These are phyloP conservation scores for Notodonta dromedarius DNA, from an alignment of 2,888 invertebrate genomes.

Conservation along the genomic window DNA sequence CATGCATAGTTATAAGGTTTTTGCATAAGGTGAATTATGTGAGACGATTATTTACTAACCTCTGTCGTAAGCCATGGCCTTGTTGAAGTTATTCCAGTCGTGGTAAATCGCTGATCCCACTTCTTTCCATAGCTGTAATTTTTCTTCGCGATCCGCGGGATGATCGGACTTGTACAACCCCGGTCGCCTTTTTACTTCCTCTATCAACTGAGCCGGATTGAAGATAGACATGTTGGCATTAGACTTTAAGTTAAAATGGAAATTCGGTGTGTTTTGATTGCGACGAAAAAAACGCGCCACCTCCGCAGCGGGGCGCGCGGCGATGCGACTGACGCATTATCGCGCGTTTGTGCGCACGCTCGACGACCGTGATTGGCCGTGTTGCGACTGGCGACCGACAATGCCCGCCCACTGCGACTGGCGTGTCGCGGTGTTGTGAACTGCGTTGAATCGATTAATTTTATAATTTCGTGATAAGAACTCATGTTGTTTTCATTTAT, in stretches of 20 bases:
- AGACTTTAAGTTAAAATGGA: conserved; percentile 25
- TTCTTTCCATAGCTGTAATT: conserved; percentile 72
- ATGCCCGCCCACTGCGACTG: conserved; percentile 57
- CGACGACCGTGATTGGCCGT: conserved; percentile 44
- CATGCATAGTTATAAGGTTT: no score
- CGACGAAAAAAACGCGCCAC: conserved; percentile 59
- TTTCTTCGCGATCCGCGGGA: conserved; percentile 78
- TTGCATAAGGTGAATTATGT: no score
- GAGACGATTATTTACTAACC: conserved; percentile 47
- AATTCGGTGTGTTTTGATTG: conserved; percentile 33
- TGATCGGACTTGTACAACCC: conserved; percentile 66
- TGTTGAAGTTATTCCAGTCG: conserved; percentile 67
- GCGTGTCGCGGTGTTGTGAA: conserved; percentile 43
- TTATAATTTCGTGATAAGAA: conserved; percentile 25
- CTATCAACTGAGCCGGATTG: conserved; percentile 66
- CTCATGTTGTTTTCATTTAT: conserved; percentile 20
- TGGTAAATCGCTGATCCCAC: conserved; percentile 67
- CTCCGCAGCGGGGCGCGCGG: conserved; percentile 40
- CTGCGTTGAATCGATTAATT: conserved; percentile 39
- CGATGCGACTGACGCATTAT: conserved; percentile 58
- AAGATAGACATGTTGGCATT: conserved; percentile 48
- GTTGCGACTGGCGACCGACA: conserved; percentile 43
- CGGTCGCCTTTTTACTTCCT: conserved; percentile 75
- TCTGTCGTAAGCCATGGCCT: conserved; percentile 73
- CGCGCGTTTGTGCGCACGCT: conserved; percentile 49